Conservation (phyloP, 2,797 vertebrate genomes). For the Chelonia mydas region DNA sequence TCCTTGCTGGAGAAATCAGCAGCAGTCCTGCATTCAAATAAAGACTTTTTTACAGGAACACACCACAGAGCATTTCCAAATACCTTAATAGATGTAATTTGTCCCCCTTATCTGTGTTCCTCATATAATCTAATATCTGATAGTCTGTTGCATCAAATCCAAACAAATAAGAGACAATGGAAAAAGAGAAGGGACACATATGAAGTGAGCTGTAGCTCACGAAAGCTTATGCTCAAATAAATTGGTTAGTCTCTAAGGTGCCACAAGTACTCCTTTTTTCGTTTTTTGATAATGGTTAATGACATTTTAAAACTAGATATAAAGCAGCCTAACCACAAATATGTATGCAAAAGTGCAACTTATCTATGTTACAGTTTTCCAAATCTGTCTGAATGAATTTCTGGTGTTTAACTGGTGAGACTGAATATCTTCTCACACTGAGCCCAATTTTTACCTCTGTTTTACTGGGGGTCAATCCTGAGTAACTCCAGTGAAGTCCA, state of each 20-base stretch:
- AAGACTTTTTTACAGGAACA: neutral
- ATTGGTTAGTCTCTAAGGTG: no score
- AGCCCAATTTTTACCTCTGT: neutral
- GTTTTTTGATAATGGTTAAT: slow-evolving; percentile 37
- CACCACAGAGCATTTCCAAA: neutral
- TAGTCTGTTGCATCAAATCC: neutral
- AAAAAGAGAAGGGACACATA: neutral
- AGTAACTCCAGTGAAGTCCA: neutral
- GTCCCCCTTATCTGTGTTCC: neutral
- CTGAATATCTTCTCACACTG: neutral
- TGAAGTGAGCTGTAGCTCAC: no score
- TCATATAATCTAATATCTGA: no score
- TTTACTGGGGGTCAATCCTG: neutral
- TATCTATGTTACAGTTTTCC: slow-evolving; percentile 16
- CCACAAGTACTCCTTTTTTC: no score
- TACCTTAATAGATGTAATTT: neutral
- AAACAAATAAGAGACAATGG: neutral
- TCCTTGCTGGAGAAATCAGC: neutral
- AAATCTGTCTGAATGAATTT: slow-evolving; percentile 10
- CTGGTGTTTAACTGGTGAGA: neutral
- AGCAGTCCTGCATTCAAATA: no score
- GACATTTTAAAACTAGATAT: neutral
- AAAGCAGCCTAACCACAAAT: slow-evolving; percentile 7
- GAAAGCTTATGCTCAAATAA: no score
- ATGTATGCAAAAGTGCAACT: neutral